Percentiles rank a stretch among this genome's conserved stretches.
phyloP scores from a whole-genome alignment of 2,113 vertebrate genomes.

The Clinocottus analis region DNA sequence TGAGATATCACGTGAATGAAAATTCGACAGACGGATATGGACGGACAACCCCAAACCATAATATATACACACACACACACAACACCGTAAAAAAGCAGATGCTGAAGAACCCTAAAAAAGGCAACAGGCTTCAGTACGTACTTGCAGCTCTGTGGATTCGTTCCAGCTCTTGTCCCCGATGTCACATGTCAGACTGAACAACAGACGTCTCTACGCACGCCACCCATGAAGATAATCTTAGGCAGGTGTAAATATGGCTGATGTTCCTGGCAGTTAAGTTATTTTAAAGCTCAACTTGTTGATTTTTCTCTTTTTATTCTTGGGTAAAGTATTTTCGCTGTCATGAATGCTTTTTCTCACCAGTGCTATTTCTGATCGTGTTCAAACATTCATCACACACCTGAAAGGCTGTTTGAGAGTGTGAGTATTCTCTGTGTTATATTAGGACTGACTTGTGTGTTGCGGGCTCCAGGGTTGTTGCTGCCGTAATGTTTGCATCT shows the following conservation, averaged over 20 bases:
- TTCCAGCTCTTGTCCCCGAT: conserved; percentile 26
- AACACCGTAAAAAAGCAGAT: too few relatives aligned
- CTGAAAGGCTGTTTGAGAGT: conserved; percentile 9
- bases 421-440: conserved; percentile 21
- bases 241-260: conserved; percentile 38
- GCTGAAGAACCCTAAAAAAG: too few relatives aligned
- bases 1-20: too few relatives aligned
- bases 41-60: not conserved
- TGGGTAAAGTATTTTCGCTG: conserved; percentile 42
- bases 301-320: conserved; percentile 39
- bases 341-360: conserved; percentile 14
- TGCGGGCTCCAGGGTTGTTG: conserved; percentile 29
- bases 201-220: not conserved
- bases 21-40: not conserved
- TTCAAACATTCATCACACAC: conserved; percentile 47
- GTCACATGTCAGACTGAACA: conserved; percentile 8
- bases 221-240: conserved; percentile 7
- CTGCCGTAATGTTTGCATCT: conserved; percentile 52
- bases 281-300: conserved; percentile 34
- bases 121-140: not conserved
- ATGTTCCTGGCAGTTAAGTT: conserved; percentile 19
- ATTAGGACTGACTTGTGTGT: conserved; percentile 23
- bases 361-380: conserved; percentile 29
- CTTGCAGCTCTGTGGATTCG: not conserved
- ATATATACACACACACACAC: too few relatives aligned